phyloP scores from a whole-genome alignment of 2,888 invertebrate genomes.

The Ophion ventricosus region DNA sequence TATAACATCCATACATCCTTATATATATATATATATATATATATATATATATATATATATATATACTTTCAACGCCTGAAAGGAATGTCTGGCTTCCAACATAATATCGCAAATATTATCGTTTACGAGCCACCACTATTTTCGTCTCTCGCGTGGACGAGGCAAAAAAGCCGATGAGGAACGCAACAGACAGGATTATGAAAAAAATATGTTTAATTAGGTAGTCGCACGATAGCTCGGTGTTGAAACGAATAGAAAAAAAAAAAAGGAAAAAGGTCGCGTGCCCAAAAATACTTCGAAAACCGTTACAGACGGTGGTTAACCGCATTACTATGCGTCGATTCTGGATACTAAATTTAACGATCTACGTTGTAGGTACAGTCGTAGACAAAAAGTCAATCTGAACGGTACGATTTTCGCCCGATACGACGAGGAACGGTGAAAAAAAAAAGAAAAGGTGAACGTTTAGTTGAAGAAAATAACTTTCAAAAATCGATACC shows the following conservation, averaged over 20 bases:
- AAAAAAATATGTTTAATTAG: not conserved
- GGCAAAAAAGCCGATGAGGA: not conserved
- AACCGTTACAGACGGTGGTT: not conserved
- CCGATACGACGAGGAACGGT: too few species aligned
- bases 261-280: not conserved
- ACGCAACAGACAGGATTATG: not conserved
- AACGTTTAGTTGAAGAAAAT: too few species aligned
- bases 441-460: too few species aligned
- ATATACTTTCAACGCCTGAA: conserved; percentile 26
- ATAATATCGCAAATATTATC: conserved; percentile 44
- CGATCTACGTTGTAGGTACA: not conserved
- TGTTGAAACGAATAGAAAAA: not conserved
- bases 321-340: not conserved
- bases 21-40: not conserved
- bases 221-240: not conserved
- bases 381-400: not conserved
- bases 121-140: not conserved
- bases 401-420: not conserved
- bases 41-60: not conserved
- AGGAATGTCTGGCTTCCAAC: conserved; percentile 28
- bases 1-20: not conserved
- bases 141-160: not conserved
- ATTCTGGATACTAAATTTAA: not conserved
- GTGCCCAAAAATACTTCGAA: not conserved
- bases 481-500: too few species aligned